phyloP scores from a whole-genome alignment of 1,140 invertebrate genomes.

The Calephelis nemesis region DNA sequence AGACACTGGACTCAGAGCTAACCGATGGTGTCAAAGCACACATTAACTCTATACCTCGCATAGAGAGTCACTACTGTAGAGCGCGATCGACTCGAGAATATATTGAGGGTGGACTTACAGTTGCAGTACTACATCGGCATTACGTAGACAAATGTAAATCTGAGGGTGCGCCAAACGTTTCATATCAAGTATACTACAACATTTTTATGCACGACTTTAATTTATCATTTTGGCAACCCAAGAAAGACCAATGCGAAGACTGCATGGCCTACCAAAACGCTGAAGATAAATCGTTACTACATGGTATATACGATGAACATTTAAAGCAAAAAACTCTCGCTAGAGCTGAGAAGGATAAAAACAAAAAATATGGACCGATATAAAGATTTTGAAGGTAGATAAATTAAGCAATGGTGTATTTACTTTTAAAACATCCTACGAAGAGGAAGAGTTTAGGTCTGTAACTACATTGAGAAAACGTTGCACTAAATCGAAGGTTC shows the following conservation, averaged over 20 bases:
- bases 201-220: neutral
- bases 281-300: conserved; percentile 33
- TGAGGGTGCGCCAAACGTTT: neutral
- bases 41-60: conserved; percentile 15
- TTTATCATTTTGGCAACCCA: neutral
- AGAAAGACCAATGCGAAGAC: too few species aligned
- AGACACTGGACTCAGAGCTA: neutral
- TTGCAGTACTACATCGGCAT: conserved; percentile 6
- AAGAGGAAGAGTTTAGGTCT: conserved; percentile 27
- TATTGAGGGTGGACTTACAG: neutral
- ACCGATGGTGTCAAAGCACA: neutral
- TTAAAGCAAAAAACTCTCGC: conserved; percentile 37
- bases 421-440: conserved; percentile 33
- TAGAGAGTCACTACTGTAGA: conserved; percentile 16
- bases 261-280: conserved; percentile 27
- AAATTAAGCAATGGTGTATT: conserved; percentile 24
- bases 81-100: conserved; percentile 9
- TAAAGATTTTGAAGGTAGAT: conserved; percentile 24
- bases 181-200: conserved; percentile 5
- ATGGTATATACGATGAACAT: conserved; percentile 28
- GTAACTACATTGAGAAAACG: conserved; percentile 26
- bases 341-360: conserved; percentile 34
- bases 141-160: conserved; percentile 14
- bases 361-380: conserved; percentile 23
- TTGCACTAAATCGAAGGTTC: neutral